These are phyloP conservation scores for Dione vanillae DNA, from an alignment of 2,888 invertebrate species.

Conservation along the genomic window DNA sequence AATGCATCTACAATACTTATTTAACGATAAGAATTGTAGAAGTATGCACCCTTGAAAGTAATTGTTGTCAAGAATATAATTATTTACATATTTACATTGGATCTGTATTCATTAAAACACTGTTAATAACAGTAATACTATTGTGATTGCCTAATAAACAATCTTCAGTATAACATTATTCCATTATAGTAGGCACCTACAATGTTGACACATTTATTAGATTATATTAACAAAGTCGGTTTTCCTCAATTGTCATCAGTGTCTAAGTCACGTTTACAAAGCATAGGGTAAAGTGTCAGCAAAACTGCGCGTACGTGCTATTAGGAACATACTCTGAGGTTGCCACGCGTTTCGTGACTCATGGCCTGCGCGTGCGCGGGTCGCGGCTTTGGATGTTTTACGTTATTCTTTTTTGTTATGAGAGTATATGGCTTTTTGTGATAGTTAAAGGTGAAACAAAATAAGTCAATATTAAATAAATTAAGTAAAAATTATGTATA, in stretches of 20 bases:
- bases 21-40: too few species aligned
- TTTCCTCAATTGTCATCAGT: conserved; percentile 46
- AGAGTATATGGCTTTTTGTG: neutral
- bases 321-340: conserved; percentile 37
- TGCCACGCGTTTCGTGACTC: conserved; percentile 42
- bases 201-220: conserved; percentile 25
- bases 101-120: neutral
- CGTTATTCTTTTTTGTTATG: conserved; percentile 15
- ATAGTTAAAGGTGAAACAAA: neutral
- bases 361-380: conserved; percentile 37
- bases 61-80: neutral
- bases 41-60: neutral
- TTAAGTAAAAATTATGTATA: too few species aligned
- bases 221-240: conserved; percentile 35
- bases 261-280: conserved; percentile 44
- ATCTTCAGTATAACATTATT: neutral
- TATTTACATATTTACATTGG: neutral
- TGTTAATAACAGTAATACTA: neutral
- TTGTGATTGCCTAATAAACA: conserved; percentile 11
- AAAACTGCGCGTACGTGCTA: conserved; percentile 44
- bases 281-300: conserved; percentile 43
- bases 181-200: neutral
- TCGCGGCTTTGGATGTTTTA: conserved; percentile 20
- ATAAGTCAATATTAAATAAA: too few species aligned
- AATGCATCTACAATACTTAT: too few species aligned